phyloP scores from a whole-genome alignment of 2,797 vertebrate species.

The Potorous gilbertii region DNA sequence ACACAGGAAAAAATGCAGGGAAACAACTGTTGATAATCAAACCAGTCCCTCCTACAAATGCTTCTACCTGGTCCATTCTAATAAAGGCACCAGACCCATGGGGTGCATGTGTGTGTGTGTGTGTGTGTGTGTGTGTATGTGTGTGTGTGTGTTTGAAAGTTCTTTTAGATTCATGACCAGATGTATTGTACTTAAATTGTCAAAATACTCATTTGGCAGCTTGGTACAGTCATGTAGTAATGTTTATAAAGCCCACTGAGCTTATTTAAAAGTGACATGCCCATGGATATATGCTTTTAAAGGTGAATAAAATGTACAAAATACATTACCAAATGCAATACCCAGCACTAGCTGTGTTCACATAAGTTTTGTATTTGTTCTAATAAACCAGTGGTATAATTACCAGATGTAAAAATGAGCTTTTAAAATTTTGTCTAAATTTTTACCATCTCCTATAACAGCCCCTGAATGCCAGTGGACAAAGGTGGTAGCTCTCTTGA shows the following conservation, averaged over 20 bases:
- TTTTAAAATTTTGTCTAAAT: conserved; percentile 65
- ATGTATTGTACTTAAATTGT: conserved; percentile 76
- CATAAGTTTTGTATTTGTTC: conserved; percentile 69
- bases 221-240: conserved; percentile 54
- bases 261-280: conserved; percentile 72
- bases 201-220: conserved; percentile 71
- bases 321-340: conserved; percentile 68
- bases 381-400: conserved; percentile 67
- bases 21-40: conserved; percentile 25
- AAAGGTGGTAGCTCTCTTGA: conserved; percentile 54
- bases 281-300: conserved; percentile 73
- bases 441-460: conserved; percentile 53
- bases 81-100: conserved; percentile 45
- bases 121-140: neutral
- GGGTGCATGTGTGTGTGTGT: neutral
- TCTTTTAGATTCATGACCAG: conserved; percentile 65
- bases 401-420: conserved; percentile 74
- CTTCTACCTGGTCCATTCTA: conserved; percentile 51
- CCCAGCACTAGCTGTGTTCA: conserved; percentile 63
- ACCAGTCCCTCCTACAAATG: conserved; percentile 9
- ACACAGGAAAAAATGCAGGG: conserved; percentile 25
- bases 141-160: neutral
- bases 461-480: conserved; percentile 29
- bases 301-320: conserved; percentile 65
- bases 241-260: conserved; percentile 73